Evolutionary conservation across 2,113 vertebrate genomes (phyloP).

Genomic region (Sitta europaea): DNA sequence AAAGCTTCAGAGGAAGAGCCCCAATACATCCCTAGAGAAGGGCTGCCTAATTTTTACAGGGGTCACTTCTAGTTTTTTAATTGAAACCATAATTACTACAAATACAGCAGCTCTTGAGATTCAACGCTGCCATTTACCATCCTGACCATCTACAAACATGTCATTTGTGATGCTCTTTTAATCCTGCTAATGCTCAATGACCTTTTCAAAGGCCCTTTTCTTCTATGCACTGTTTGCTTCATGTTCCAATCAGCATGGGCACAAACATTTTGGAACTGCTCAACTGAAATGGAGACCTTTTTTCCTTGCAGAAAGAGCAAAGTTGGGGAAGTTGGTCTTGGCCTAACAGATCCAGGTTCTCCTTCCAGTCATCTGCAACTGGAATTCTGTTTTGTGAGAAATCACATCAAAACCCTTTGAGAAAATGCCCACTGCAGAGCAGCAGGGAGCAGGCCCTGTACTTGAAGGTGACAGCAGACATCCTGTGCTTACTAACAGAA

Average conservation of each 20-base stretch:
- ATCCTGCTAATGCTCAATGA: neutral
- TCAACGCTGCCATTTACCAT: neutral
- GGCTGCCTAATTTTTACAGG: neutral
- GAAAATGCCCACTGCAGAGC: neutral
- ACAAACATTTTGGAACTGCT: neutral
- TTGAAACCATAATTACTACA: neutral
- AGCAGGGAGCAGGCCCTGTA: neutral
- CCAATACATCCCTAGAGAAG: neutral
- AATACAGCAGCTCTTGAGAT: neutral
- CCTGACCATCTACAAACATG: neutral
- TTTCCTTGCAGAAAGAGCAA: neutral
- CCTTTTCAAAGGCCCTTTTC: neutral
- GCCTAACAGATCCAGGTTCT: neutral
- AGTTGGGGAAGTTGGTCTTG: neutral
- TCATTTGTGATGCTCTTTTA: neutral
- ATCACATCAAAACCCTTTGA: neutral
- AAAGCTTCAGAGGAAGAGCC: neutral
- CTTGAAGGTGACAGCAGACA: neutral
- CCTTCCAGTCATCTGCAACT: neutral
- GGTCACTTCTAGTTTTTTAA: neutral
- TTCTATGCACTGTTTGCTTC: neutral
- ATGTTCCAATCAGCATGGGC: neutral
- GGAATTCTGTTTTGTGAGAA: neutral
- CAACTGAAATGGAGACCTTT: rapidly evolving
- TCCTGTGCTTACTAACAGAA: neutral